Evolutionary conservation across 2,888 invertebrate species (phyloP), one percentile per base, ranked within the genome.

Genomic region (Carabus problematicus): DNA sequence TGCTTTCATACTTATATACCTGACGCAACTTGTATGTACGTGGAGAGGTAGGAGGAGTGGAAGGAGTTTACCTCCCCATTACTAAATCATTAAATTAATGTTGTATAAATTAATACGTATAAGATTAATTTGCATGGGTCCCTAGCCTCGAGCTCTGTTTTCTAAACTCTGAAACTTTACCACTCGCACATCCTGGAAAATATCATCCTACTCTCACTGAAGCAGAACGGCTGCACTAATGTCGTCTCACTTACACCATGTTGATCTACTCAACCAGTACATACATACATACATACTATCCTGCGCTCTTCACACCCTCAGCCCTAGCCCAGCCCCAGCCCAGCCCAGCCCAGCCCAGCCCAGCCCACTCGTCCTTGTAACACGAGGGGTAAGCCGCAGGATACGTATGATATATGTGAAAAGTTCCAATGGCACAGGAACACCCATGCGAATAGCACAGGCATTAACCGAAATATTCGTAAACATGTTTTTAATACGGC

Each of bases 11-110:
- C 6, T 55, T 39, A 55, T 55, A 9, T 45, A 6, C 54, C 63
- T 40, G 8, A 41, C 43, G n/a, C 9, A 14, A 29, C 29, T 29
- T 29, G 29, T 29, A 29, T 29, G 29, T 29, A n/a, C 56, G 7
- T n/a, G 18, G 11, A 3, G 16, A 56, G 3, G 54, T 12, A 41
- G 14, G 42, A 54, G 42, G 19, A 63, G 52, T 8, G 42, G 47
- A 9, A 29, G 18, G 39, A 14, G 8, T 19, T 45, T 62, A 18
- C 29, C 18, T 58, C 29, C n/a, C 60, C 54, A 68, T 68, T 68
- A 68, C 68, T 68, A 68, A 61, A 68, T 68, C 68, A 61, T 68
- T 68, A 60, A 68, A 61, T 60, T 61, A 68, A 68, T 61, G 68
- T 61, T 68, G 68, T 68, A 60, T 68, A 68, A 68, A 68, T 68